Base-by-base conservation (phyloP, 2,113 vertebrate genomes). In the Atherinomorus stipes region DNA sequence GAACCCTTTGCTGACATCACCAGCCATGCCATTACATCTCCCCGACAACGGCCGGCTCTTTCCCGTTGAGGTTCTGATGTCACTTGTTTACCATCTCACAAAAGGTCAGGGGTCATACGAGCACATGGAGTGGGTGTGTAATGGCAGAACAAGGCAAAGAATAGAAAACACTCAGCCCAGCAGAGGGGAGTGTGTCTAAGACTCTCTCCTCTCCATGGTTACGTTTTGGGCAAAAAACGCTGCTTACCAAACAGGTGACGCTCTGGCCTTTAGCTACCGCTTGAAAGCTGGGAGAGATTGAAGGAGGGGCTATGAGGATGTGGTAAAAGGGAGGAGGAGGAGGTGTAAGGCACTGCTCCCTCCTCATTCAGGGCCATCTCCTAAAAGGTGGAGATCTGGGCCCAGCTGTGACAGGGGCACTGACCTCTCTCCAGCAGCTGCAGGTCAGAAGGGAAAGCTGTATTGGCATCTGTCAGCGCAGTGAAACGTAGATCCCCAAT, bases 361-460 rank as follows among this genome's bases (percentile, higher is more conserved):
- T 49, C 8, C 45, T n/a, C 5, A 44, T 64, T 26, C 54, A 18
- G 11, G 25, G 21, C 51, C 37, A 74, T 28, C 45, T 25, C 44
- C 44, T 37, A 34, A 37, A 25, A 34, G 59, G 54, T 60, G 50
- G 28, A 38, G 58, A 53, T 49, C 69, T 63, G 76, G 60, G 40
- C 53, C 13, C 4, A 12, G 70, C n/a, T 62, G 64, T 69, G 76
- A 80, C 15, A 2, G 58, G 15, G 74, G 25, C 40, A 89, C 96
- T 94, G 89, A 99, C 97, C 97, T 97, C 93, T 94, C 23, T 98
- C 96, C 79, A 98, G 94, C 8, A 95, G 94, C 93, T 95, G 97
- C 85, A 95, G 92, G 93, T 99, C 96, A n/a, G 96, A 95, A 47
- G 96, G 94, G 0, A 94, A 91, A 2, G 96, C 95, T 3, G 94